These are phyloP conservation scores for Picathartes gymnocephalus DNA, from an alignment of 2,113 vertebrate species.

Conservation along the genomic window DNA sequence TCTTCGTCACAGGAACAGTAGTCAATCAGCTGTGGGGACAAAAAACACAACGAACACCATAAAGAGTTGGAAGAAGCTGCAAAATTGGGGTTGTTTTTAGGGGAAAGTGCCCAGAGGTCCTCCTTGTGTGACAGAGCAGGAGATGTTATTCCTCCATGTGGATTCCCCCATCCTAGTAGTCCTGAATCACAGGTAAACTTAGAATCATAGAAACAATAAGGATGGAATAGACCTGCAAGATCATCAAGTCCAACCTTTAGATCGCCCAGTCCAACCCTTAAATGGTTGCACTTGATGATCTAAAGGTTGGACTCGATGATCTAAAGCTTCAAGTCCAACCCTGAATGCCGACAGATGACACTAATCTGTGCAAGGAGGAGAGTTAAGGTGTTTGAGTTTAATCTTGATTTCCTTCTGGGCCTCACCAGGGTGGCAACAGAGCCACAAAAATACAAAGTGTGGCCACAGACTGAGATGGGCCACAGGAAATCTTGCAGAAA, in stretches of 20 bases:
- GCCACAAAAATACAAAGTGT: background rate
- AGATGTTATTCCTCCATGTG: background rate
- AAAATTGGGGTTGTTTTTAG: background rate
- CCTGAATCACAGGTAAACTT: background rate
- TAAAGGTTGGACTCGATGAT: background rate
- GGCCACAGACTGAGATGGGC: background rate
- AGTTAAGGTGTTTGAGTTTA: background rate
- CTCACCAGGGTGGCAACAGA: background rate
- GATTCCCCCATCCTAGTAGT: background rate
- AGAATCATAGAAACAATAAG: background rate
- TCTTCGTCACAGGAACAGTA: constrained; percentile 60
- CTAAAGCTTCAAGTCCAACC: background rate
- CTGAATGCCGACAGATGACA: background rate
- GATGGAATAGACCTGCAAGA: background rate
- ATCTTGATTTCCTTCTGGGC: background rate
- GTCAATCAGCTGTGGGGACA: constrained; percentile 62
- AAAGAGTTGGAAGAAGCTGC: background rate
- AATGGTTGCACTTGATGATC: background rate
- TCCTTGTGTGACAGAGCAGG: background rate
- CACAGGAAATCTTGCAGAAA: background rate
- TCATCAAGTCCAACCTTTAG: background rate
- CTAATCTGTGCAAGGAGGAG: background rate
- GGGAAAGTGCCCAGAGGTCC: background rate
- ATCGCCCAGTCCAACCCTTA: background rate
- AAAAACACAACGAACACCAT: background rate